Conservation (phyloP, 2,797 vertebrate species). For the Xenopus petersii region DNA sequence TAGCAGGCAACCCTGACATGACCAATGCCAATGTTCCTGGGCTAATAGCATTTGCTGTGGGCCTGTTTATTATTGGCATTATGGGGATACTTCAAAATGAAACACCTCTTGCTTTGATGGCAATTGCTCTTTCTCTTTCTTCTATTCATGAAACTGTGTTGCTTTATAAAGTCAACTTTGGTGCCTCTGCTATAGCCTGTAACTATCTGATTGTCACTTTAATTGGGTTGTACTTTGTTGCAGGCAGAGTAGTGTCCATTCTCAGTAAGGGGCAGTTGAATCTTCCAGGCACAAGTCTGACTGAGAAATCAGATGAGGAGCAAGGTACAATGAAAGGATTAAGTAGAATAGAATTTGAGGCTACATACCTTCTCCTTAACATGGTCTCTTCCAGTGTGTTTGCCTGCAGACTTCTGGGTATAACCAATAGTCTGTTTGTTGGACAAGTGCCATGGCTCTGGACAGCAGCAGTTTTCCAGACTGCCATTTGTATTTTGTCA, state of each 20-base stretch:
- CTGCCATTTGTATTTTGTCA: slow-evolving; percentile 71
- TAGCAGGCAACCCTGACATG: slow-evolving; percentile 33
- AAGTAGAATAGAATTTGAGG: slow-evolving; percentile 47
- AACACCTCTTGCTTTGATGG: slow-evolving; percentile 62
- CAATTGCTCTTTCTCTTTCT: slow-evolving; percentile 69
- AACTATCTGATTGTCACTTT: slow-evolving; percentile 74
- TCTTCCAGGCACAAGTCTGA: slow-evolving; percentile 61
- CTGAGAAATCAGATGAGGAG: slow-evolving; percentile 45
- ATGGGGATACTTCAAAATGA: slow-evolving; percentile 65
- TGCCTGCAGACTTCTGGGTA: slow-evolving; percentile 71
- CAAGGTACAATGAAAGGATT: slow-evolving; percentile 31
- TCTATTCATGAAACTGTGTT: slow-evolving; percentile 76
- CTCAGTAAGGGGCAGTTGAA: slow-evolving; percentile 62
- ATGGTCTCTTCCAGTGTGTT: slow-evolving; percentile 75
- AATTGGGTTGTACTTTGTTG: slow-evolving; percentile 70
- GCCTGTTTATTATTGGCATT: slow-evolving; percentile 67
- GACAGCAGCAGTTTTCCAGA: slow-evolving; percentile 76
- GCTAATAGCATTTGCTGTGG: slow-evolving; percentile 71
- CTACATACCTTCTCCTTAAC: slow-evolving; percentile 72
- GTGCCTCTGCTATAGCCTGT: slow-evolving; percentile 72
- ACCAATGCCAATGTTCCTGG: slow-evolving; percentile 72
- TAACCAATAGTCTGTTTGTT: slow-evolving; percentile 65
- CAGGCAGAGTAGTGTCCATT: slow-evolving; percentile 65
- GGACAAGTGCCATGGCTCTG: slow-evolving; percentile 84
- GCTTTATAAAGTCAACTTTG: slow-evolving; percentile 59